Conservation (phyloP, 2,113 vertebrate species). For the Ciconia boyciana region DNA sequence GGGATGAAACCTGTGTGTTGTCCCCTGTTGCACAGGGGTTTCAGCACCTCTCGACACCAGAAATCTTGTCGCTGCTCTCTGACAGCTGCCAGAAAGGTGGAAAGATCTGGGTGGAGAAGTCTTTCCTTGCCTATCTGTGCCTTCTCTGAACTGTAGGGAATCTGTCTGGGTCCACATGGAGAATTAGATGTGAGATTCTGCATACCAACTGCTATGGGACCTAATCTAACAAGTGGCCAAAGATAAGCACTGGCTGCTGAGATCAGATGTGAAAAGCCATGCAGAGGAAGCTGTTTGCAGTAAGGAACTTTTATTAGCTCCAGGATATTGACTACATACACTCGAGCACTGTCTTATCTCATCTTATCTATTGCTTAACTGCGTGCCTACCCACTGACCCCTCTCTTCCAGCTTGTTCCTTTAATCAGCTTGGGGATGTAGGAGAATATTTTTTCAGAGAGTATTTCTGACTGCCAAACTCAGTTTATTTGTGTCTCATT, state of each 20-base stretch:
- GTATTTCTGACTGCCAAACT: constrained; percentile 51
- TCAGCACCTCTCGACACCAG: neutral
- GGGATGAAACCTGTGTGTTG: neutral
- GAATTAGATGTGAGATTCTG: neutral
- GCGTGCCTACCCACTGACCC: constrained; percentile 30
- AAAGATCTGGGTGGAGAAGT: neutral
- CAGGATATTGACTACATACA: neutral
- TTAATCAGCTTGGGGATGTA: constrained; percentile 48
- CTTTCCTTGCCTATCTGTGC: neutral
- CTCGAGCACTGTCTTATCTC: constrained; percentile 22
- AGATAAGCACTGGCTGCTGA: constrained; percentile 26
- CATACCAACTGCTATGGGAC: neutral
- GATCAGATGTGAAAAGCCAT: constrained; percentile 13
- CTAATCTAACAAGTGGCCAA: constrained; percentile 18
- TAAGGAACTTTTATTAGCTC: constrained; percentile 24
- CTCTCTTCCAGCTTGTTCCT: constrained; percentile 6
- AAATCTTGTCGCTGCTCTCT: neutral
- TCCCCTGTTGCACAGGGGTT: neutral
- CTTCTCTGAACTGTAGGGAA: neutral
- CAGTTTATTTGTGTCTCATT: constrained; percentile 47
- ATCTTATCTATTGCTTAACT: constrained; percentile 34
- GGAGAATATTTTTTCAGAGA: constrained; percentile 43
- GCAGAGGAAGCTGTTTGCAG: neutral
- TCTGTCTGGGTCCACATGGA: neutral
- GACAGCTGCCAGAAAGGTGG: neutral